Base-by-base conservation (phyloP, 2,113 vertebrate species). In the Psittacus erithacus region DNA sequence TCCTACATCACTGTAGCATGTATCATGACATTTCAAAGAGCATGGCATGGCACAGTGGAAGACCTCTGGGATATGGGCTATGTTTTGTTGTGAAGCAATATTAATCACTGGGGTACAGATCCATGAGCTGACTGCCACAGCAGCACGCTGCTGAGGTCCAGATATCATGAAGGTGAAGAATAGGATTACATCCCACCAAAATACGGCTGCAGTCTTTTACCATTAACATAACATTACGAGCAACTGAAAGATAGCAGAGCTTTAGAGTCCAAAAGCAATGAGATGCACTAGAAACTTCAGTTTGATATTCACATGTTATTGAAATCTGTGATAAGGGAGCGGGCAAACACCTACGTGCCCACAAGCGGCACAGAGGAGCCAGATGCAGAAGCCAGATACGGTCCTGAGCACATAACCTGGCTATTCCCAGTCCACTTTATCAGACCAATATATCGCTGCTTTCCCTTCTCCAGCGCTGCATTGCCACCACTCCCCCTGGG, bases 1-100 rank as follows among this genome's bases (percentile, higher is more conserved):
- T 80, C 63, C 68, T n/a, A n/a, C 0, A 1, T 27, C 28, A 39
- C 3, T 16, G 13, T 9, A 4, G 67, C n/a, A 17, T 1, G 3
- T n/a, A 41, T 33, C 53, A 33, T 0, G 2, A 46, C 44, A 55
- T 67, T 91, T 43, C 70, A 53, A 59, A 73, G 52, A 69, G 17
- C 39, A 62, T 2, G 15, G 65, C 24, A 11, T 0, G 19, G 62
- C 19, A 33, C 28, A 6, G 38, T 6, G 24, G 20, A 49, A 73
- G 47, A 50, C 16, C 44, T 64, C 49, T 64, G 19, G 62, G 67
- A 39, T 29, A 47, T 0, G 1, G 14, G 23, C 10, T 13, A 23
- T 3, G 1, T 57, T 68, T 71, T 62, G 13, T 24, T 53, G 53
- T 38, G 41, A 90, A 57, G 39, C 5, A 57, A 17, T 57, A 50